phyloP scores from a whole-genome alignment of 2,888 invertebrate species.

The Andrena marginata region DNA sequence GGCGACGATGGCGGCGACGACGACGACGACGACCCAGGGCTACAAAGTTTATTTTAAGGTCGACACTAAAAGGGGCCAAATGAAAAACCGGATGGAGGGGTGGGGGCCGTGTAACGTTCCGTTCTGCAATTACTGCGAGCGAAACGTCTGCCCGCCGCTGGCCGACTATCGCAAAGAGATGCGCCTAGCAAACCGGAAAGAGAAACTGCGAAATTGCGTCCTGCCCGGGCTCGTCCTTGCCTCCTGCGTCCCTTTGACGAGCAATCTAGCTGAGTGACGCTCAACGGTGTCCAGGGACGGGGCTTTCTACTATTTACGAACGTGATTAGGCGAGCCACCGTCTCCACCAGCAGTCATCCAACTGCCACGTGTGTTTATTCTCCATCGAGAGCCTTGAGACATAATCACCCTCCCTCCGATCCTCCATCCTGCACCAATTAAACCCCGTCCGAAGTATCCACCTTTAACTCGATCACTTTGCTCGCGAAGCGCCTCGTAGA shows the following conservation, averaged over 20 bases:
- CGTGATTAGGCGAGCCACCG: too few relatives aligned
- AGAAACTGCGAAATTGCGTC: neutral
- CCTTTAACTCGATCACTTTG: too few relatives aligned
- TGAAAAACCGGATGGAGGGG: conserved; percentile 73
- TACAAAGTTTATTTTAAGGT: conserved; percentile 77
- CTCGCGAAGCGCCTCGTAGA: too few relatives aligned
- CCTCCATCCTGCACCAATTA: too few relatives aligned
- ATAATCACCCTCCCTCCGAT: too few relatives aligned
- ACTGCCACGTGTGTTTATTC: neutral
- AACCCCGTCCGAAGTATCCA: too few relatives aligned
- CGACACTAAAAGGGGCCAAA: conserved; percentile 73
- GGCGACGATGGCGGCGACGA: conserved; percentile 32
- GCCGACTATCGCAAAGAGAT: conserved; percentile 21
- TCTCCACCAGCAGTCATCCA: neutral
- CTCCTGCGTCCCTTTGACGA: conserved; percentile 24
- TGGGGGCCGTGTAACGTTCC: conserved; percentile 57
- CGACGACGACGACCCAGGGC: conserved; percentile 51
- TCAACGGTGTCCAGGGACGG: neutral
- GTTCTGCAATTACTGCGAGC: conserved; percentile 69
- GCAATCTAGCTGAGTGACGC: conserved; percentile 20
- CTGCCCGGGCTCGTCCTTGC: neutral
- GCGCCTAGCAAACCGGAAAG: conserved; percentile 25
- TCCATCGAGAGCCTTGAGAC: too few relatives aligned
- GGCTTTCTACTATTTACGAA: neutral
- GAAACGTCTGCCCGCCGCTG: conserved; percentile 43